These are phyloP conservation scores for Bruchidius siliquastri DNA, from an alignment of 2,888 invertebrate species.

Conservation along the genomic window DNA sequence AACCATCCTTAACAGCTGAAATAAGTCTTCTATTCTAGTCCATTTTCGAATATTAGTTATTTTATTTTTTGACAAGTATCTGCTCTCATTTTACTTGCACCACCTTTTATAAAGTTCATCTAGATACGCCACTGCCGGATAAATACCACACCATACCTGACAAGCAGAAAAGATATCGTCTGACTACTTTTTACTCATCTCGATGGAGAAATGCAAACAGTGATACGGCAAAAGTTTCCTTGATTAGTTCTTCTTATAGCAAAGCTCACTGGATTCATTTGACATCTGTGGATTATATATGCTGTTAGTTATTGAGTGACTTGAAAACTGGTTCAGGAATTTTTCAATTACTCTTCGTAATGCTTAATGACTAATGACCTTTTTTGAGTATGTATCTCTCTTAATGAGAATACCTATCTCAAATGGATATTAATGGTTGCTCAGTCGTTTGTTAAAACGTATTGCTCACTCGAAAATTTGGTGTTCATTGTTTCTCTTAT, in stretches of 20 bases:
- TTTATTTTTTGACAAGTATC: too few relatives aligned
- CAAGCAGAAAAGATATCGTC: not conserved
- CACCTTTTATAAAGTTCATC: too few relatives aligned
- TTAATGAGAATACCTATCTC: not conserved
- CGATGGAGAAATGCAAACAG: constrained; percentile 35
- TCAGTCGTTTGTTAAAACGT: too few relatives aligned
- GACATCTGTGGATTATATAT: not conserved
- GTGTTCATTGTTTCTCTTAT: too few relatives aligned
- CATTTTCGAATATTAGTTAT: too few relatives aligned
- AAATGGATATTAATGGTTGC: too few relatives aligned
- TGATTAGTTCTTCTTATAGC: constrained; percentile 29
- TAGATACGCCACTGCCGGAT: not conserved
- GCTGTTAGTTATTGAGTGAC: not conserved
- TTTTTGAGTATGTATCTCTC: not conserved
- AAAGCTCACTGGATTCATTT: not conserved
- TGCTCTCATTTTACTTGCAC: too few relatives aligned
- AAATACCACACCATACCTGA: constrained; percentile 5
- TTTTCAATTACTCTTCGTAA: not conserved
- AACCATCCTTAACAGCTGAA: too few relatives aligned
- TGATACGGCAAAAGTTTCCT: constrained; percentile 37
- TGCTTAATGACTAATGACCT: not conserved
- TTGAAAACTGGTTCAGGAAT: not conserved
- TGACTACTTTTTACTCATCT: constrained; percentile 12
- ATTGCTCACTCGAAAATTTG: too few relatives aligned
- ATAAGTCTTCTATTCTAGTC: too few relatives aligned